Evolutionary conservation across 92 coral and sea anemone genomes (phyloP).

Genomic region (Metridium senile): DNA sequence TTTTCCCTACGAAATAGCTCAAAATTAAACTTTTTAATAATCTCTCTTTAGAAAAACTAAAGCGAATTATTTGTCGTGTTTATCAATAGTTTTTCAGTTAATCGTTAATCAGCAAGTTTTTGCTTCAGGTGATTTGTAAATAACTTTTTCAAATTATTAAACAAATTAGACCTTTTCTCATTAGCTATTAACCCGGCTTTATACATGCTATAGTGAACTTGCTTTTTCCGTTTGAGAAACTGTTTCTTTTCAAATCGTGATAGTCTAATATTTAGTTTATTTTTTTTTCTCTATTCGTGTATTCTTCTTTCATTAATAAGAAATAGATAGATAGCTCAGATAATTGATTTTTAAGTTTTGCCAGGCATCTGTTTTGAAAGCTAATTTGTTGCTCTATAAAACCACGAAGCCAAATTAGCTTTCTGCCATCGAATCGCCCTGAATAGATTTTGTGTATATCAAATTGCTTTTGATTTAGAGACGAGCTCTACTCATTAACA

Average conservation of each 20-base stretch:
- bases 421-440: no score
- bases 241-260: not conserved
- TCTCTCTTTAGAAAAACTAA: not conserved
- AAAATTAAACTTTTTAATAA: not conserved
- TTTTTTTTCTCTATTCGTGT: not conserved
- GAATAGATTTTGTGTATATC: not conserved
- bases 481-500: not conserved
- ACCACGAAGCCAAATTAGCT: slow-evolving; percentile 3
- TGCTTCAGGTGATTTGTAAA: not conserved
- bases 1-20: not conserved
- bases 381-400: not conserved
- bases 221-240: not conserved
- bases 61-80: not conserved
- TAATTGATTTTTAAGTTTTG: not conserved
- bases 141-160: not conserved
- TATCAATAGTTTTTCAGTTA: not conserved
- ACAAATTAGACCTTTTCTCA: not conserved
- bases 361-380: not conserved
- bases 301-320: not conserved
- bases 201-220: not conserved
- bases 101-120: not conserved
- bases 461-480: not conserved
- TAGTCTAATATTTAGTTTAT: not conserved
- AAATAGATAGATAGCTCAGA: not conserved
- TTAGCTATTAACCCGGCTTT: no score